These are phyloP conservation scores for Volucella bombylans DNA, from an alignment of 2,888 invertebrate species.

Conservation along the genomic window DNA sequence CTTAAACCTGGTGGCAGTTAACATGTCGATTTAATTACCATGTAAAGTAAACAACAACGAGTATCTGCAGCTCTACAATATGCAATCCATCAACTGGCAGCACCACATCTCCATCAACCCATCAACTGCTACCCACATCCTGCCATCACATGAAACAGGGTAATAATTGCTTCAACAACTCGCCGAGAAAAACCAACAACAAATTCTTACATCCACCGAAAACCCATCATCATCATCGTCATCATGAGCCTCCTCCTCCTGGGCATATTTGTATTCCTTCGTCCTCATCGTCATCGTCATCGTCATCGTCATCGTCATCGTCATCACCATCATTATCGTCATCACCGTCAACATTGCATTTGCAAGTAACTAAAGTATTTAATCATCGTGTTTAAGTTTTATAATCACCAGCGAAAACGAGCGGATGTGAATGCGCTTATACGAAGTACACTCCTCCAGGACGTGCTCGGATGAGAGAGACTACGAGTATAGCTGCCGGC, in stretches of 20 bases:
- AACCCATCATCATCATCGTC: constrained; percentile 52
- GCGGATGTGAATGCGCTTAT: constrained; percentile 48
- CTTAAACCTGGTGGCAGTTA: background rate
- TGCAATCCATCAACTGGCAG: constrained; percentile 35
- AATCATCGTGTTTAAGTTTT: constrained; percentile 70
- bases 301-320: constrained; percentile 15
- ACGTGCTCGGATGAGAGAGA: constrained; percentile 7
- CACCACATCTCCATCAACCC: constrained; percentile 8
- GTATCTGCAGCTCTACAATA: background rate
- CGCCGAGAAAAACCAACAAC: constrained; percentile 66
- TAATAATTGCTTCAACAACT: constrained; percentile 64
- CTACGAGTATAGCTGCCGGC: constrained; percentile 7
- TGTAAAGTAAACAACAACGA: constrained; percentile 32
- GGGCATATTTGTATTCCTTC: constrained; percentile 47
- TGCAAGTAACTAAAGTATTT: constrained; percentile 72
- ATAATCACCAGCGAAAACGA: constrained; percentile 62
- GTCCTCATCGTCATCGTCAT: constrained; percentile 32
- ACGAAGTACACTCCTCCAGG: constrained; percentile 20
- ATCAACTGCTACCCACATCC: constrained; percentile 47
- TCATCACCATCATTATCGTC: constrained; percentile 3
- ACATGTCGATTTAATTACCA: constrained; percentile 50
- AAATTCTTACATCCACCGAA: constrained; percentile 31
- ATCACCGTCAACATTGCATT: constrained; percentile 58
- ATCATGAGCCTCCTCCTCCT: constrained; percentile 31
- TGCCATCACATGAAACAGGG: constrained; percentile 47